These are phyloP conservation scores for Apogon talboti DNA, from an alignment of 2,797 vertebrate species.

Conservation along the genomic window DNA sequence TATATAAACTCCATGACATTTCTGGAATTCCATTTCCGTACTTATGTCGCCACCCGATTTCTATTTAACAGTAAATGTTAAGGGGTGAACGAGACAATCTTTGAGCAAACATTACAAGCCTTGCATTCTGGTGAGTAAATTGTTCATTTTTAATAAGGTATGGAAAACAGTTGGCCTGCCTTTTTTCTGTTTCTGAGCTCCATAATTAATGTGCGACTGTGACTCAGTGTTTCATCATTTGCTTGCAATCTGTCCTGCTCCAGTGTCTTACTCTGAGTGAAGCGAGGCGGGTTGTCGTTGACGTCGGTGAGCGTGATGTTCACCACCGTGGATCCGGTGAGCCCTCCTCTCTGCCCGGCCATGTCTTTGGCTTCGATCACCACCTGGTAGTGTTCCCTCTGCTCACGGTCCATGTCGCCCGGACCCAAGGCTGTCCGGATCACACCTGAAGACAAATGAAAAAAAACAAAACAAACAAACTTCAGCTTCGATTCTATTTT, in stretches of 20 bases:
- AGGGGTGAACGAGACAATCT: conserved; percentile 2
- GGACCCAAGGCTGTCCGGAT: conserved; percentile 91
- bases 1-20: conserved; percentile 26
- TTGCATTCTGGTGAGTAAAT: conserved; percentile 8
- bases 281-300: conserved; percentile 93
- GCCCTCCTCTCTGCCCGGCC: conserved; percentile 94
- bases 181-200: conserved; percentile 2
- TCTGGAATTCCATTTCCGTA: conserved; percentile 6
- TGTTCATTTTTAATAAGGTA: conserved; percentile 7
- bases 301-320: conserved; percentile 94
- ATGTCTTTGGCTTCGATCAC: conserved; percentile 97
- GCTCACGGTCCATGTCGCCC: conserved; percentile 94
- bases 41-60: conserved; percentile 9
- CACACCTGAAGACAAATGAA: conserved; percentile 88
- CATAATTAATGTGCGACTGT: conserved; percentile 21
- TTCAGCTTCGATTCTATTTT: background rate
- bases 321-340: conserved; percentile 90
- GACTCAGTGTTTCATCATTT: conserved; percentile 27
- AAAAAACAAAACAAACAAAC: background rate
- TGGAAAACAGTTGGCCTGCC: background rate
- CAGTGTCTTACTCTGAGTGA: conserved; percentile 89
- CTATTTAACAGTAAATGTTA: background rate
- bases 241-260: background rate
- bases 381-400: conserved; percentile 93
- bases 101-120: background rate